Percentiles rank a stretch among this genome's conserved stretches.
These are phyloP conservation scores for Eretmocerus hayati DNA, from an alignment of 2,888 invertebrate species.

Conservation along the genomic window DNA sequence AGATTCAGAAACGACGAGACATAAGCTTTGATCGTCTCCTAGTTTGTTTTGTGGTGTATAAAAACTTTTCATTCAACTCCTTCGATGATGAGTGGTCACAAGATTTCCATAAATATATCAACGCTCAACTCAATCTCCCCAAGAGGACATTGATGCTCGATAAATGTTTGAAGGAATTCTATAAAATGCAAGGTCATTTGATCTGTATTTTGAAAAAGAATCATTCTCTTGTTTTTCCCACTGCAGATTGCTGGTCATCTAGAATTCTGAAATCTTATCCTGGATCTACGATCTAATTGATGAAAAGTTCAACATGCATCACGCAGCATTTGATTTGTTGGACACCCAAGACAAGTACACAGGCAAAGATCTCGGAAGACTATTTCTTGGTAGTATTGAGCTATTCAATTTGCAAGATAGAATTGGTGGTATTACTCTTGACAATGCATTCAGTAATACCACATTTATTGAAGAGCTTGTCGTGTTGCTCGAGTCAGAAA, in stretches of 20 bases:
- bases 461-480: slow-evolving; percentile 21
- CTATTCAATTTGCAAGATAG: not conserved
- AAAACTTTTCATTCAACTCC: not conserved
- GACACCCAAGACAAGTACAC: slow-evolving; percentile 25
- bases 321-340: slow-evolving; percentile 27
- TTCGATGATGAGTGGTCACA: not conserved
- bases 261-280: slow-evolving; percentile 25
- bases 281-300: slow-evolving; percentile 29
- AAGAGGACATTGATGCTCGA: not conserved
- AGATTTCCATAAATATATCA: not conserved
- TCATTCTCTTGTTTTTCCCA: slow-evolving; percentile 25
- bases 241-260: slow-evolving; percentile 30
- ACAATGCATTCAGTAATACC: slow-evolving; percentile 25
- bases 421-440: too few species aligned
- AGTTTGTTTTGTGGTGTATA: too few species aligned
- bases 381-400: slow-evolving; percentile 16
- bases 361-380: slow-evolving; percentile 25
- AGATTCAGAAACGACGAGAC: too few species aligned
- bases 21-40: too few species aligned
- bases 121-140: not conserved
- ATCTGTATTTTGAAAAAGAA: slow-evolving; percentile 1
- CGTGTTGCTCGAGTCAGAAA: not conserved
- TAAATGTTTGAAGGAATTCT: not conserved
- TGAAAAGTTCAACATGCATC: slow-evolving; percentile 24
- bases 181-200: slow-evolving; percentile 7